Evolutionary conservation across 2,113 vertebrate species (phyloP).

Genomic region (Patagioenas fasciata): DNA sequence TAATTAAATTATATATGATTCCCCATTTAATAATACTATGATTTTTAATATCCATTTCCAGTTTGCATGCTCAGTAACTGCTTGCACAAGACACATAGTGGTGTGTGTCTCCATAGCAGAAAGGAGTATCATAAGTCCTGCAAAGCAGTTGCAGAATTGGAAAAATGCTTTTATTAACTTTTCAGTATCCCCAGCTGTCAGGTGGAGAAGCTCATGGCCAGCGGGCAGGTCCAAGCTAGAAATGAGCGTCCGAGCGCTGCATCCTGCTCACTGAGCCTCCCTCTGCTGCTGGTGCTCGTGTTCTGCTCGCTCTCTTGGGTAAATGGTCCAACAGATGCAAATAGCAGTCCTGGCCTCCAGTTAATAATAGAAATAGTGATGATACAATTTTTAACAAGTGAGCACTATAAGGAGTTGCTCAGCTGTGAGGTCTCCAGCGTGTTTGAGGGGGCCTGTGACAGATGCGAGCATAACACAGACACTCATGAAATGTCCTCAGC

Average conservation of each 20-base stretch:
- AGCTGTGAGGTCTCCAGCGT: background rate
- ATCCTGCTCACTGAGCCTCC: background rate
- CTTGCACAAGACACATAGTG: background rate
- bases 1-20: background rate
- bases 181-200: background rate
- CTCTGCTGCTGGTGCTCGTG: background rate
- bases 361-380: background rate
- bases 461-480: background rate
- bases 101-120: background rate
- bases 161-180: background rate
- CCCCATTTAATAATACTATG: background rate
- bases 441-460: background rate
- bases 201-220: background rate
- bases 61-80: background rate
- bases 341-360: background rate
- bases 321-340: background rate
- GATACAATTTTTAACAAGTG: background rate
- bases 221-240: background rate
- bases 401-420: background rate
- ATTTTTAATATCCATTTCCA: background rate
- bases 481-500: conserved; percentile 64
- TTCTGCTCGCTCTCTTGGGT: background rate
- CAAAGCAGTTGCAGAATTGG: background rate
- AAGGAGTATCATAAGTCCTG: background rate
- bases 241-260: background rate